Base-by-base conservation (phyloP, 2,797 vertebrate species). In the Podargus strigoides region DNA sequence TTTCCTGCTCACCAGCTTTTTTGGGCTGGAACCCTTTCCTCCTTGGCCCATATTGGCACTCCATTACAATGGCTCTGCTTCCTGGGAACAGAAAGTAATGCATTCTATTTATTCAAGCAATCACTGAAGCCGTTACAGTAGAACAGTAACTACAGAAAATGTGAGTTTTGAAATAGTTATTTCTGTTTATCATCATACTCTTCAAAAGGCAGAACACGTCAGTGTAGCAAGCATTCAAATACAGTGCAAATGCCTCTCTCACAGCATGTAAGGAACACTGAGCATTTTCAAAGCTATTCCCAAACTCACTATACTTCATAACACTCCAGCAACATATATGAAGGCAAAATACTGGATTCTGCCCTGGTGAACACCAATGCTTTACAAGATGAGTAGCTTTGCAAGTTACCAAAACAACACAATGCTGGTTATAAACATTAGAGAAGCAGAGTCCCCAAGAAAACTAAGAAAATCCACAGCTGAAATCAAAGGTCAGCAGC, bases 41-140 rank as follows among this genome's bases (percentile, higher is more conserved):
- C 60, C 98, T 97, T 81, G 98, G 98, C 49, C 98, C 98, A 83
- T 98, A 98, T 1, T 98, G 98, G 93, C 98, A 98, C 82, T 98
- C 98, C 98, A 98, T 98, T 81, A 98, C 98, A 88, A 98, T 98
- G 58, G 98, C 98, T 97, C 98, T 98, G 93, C 98, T 98, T 89
- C 98, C 98, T 98, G 94, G 53, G 80, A 90, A 87, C 47, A 91
- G 68, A 95, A 92, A 94, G 42, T 63, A 96, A 93, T 24, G 78
- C 46, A 22, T 42, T 82, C 59, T 49, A 36, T 90, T 90, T 94
- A 94, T 83, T 90, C 68, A 91, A 85, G 53, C 53, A 80, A 63
- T 50, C 41, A 68, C 36, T 39, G 26, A 93, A 85, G 50, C 55
- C 42, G 82, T 64, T 66, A 79, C 30, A 88, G 50, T 41, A 94